phyloP scores from a whole-genome alignment of 2,888 invertebrate species.

The Malacosoma neustria region DNA sequence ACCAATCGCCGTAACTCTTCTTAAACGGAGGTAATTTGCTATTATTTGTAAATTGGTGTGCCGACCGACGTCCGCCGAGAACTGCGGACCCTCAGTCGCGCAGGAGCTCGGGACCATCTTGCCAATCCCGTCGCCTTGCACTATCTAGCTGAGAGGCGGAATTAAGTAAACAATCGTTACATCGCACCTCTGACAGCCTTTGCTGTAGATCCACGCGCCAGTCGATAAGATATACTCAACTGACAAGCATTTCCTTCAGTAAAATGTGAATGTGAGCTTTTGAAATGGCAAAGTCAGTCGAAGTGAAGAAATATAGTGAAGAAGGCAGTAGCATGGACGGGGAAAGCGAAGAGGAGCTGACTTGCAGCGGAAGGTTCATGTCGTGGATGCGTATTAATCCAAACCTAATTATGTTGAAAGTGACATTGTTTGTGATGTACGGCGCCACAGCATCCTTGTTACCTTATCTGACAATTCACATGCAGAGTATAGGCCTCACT shows the following conservation, averaged over 20 bases:
- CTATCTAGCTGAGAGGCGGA: conserved; percentile 24
- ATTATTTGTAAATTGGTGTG: conserved; percentile 72
- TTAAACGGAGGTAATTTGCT: conserved; percentile 74
- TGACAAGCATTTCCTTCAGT: conserved; percentile 42
- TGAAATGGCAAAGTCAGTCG: conserved; percentile 51
- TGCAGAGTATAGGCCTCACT: conserved; percentile 91
- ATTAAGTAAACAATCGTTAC: conserved; percentile 55
- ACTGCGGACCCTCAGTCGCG: conserved; percentile 51
- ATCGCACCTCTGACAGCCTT: conserved; percentile 31
- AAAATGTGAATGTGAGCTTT: conserved; percentile 39
- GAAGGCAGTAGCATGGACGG: conserved; percentile 63
- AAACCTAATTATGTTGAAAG: conserved; percentile 86
- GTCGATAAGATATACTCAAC: conserved; percentile 63
- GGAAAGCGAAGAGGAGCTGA: conserved; percentile 46
- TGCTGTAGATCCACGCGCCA: conserved; percentile 43
- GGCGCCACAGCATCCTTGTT: conserved; percentile 89
- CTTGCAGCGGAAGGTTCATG: conserved; percentile 59
- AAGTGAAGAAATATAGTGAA: conserved; percentile 59
- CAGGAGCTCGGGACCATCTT: conserved; percentile 55
- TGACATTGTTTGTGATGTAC: conserved; percentile 88
- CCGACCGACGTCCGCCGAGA: conserved; percentile 57
- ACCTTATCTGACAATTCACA: conserved; percentile 91
- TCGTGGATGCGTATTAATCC: conserved; percentile 79
- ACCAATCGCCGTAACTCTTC: conserved; percentile 70
- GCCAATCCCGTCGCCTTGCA: conserved; percentile 44